A percentile compares a stretch with the other conserved stretches of the same genome.
Conservation (phyloP, 1,140 invertebrate genomes). For the Trachelipus rathkii region DNA sequence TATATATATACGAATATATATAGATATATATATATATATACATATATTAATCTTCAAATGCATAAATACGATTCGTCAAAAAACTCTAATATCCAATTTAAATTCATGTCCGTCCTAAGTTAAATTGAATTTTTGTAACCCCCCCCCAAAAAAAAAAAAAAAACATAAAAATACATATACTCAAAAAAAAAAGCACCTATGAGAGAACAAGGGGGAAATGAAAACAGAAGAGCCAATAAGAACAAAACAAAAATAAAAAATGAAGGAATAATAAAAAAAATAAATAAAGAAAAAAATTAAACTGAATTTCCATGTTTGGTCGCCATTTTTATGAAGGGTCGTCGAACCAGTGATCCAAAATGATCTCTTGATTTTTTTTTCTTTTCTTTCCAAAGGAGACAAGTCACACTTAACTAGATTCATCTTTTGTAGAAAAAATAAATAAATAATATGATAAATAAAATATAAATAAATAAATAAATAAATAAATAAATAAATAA, state of each 20-base stretch:
- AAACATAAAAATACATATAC: background rate
- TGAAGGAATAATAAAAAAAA: too few species aligned
- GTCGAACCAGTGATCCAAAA: background rate
- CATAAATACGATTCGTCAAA: background rate
- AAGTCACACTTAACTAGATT: background rate
- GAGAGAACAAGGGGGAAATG: too few species aligned
- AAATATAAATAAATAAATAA: background rate
- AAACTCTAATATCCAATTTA: background rate
- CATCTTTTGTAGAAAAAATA: too few species aligned
- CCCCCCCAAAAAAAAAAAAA: slow-evolving; percentile 7
- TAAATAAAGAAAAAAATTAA: too few species aligned
- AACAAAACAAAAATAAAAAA: too few species aligned
- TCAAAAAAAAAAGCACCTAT: background rate
- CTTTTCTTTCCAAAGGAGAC: background rate
- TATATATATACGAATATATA: slow-evolving; percentile 2
- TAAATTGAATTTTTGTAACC: background rate
- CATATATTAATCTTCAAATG: background rate
- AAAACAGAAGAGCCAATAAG: too few species aligned
- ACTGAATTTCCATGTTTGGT: background rate
- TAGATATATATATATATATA: background rate
- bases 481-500: background rate
- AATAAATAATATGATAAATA: background rate
- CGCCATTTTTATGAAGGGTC: background rate
- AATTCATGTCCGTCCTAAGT: background rate
- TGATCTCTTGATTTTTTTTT: background rate